Base-by-base conservation (phyloP, 1,140 invertebrate species). In the Zaprionus vittiger region DNA sequence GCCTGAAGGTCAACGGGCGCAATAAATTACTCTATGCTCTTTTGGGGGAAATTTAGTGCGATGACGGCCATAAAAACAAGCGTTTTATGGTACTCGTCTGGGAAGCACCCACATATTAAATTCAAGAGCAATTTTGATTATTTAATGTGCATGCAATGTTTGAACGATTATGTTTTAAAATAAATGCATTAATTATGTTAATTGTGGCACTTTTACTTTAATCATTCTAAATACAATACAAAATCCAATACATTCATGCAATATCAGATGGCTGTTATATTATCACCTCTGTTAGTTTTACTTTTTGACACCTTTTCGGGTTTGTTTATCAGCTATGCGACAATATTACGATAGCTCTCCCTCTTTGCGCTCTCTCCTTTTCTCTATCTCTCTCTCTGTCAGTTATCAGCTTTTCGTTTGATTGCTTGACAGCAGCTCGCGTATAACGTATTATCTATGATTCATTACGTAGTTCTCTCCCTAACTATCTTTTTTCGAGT, bases 1-100 rank as follows among this genome's bases (percentile, higher is more conserved):
- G 31, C 67, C 56, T 79, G 57, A 87, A 87, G 84, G 84, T 87
- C 83, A 87, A 66, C 26, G 31, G 72, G 57, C 66, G 64, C 77
- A 83, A 81, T 79, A 81, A 81, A 77, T 76, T 67, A 52, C 67
- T 38, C 73, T 37, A 55, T 37, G 37, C 24, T 55, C 37, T 59
- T 59, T 59, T 17, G 37, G 15, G 22, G 14, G 22, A 61, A 74
- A 61, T 83, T 77, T 2, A 52, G 31, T 34, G 60, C 63, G 59
- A 57, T 64, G 52, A 49, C 28, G 68, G 38, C 31, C 59, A 80
- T 78, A 65, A 68, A 74, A 74, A 67, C 56, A 47, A 81, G 52
- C 59, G 52, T 81, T 81, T 84, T 81, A 79, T 71, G 67, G 41
- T 17, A 55, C 17, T 47, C 12, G 28, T 59, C 17, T 31, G 15